Evolutionary conservation across 2,797 vertebrate species (phyloP).

Genomic region (Corythornis leucogaster): DNA sequence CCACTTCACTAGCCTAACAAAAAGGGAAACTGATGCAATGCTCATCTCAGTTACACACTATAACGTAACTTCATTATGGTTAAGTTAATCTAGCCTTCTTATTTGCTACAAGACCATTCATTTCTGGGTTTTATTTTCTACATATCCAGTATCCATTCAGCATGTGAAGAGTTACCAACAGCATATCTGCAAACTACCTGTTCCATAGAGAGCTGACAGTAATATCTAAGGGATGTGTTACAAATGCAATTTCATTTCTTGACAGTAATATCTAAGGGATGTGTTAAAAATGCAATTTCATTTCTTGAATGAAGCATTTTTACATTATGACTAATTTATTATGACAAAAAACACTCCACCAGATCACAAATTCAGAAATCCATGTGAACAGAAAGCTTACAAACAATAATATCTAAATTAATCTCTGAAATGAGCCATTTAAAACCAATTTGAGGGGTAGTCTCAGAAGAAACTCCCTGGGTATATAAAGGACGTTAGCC

Average conservation of each 20-base stretch:
- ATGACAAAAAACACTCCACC: not conserved
- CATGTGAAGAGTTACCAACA: not conserved
- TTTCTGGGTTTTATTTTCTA: not conserved
- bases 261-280: not conserved
- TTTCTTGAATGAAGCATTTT: not conserved
- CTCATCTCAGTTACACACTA: not conserved
- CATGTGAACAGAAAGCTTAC: not conserved
- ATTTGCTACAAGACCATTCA: not conserved
- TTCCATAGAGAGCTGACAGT: not conserved
- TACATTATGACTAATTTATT: not conserved
- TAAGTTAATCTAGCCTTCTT: not conserved
- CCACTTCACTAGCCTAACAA: not conserved
- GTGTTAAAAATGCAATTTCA: not conserved
- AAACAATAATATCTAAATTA: not conserved
- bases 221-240: not conserved
- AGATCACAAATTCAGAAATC: not conserved
- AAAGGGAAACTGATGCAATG: not conserved
- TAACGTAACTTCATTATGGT: not conserved
- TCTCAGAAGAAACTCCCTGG: not conserved
- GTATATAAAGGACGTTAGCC: not conserved
- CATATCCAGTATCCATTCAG: not conserved
- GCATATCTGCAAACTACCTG: not conserved
- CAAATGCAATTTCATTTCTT: not conserved
- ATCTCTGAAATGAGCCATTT: not conserved
- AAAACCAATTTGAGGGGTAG: not conserved